phyloP scores from a whole-genome alignment of 1,140 invertebrate genomes.

The Monochamus saltuarius region DNA sequence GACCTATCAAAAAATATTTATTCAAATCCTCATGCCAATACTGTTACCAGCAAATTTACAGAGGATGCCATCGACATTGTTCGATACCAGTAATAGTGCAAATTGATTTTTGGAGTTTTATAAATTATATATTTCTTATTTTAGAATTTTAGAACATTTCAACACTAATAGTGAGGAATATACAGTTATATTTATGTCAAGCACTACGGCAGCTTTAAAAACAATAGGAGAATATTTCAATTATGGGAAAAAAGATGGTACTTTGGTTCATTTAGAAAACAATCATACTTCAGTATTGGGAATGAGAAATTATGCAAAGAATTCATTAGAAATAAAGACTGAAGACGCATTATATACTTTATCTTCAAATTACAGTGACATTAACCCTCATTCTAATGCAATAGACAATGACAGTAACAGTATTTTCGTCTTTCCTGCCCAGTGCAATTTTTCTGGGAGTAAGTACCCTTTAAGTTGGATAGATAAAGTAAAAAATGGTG shows the following conservation, averaged over 20 bases:
- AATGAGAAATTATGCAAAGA: constrained; percentile 60
- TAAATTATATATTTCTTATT: constrained; percentile 29
- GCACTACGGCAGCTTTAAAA: constrained; percentile 83
- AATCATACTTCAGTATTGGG: constrained; percentile 87
- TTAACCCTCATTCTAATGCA: neutral
- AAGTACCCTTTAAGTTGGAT: constrained; percentile 85
- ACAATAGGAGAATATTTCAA: constrained; percentile 79
- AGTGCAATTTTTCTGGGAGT: constrained; percentile 92
- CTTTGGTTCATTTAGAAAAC: constrained; percentile 82
- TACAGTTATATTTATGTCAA: constrained; percentile 86
- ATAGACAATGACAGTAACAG: constrained; percentile 54
- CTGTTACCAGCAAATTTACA: constrained; percentile 69
- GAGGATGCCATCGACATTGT: constrained; percentile 80
- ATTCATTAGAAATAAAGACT: constrained; percentile 40
- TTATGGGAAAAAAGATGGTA: constrained; percentile 53
- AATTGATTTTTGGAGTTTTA: neutral
- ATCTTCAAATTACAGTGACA: too few species aligned
- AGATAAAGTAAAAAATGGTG: constrained; percentile 62
- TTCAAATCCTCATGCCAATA: constrained; percentile 84
- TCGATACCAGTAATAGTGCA: constrained; percentile 65
- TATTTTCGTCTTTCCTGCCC: constrained; percentile 85
- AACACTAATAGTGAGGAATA: constrained; percentile 80
- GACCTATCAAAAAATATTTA: constrained; percentile 73
- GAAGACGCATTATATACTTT: constrained; percentile 36
- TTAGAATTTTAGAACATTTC: constrained; percentile 81